A percentile compares a stretch with the other conserved stretches of the same genome.
Evolutionary conservation across 2,797 vertebrate species (phyloP).

Genomic region (Limnodromus scolopaceus): DNA sequence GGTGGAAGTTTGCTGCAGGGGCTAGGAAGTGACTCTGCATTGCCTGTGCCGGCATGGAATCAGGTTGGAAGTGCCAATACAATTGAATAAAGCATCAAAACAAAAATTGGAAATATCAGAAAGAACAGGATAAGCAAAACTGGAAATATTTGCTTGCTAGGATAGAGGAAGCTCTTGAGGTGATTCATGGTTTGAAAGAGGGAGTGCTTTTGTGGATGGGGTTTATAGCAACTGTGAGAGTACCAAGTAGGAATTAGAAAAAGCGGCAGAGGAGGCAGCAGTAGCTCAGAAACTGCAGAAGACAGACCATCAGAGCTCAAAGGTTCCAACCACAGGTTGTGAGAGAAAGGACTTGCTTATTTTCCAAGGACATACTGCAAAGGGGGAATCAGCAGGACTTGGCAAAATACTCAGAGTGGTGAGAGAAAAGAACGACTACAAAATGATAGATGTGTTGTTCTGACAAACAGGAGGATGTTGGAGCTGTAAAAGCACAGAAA

Average conservation of each 20-base stretch:
- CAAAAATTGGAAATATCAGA: background rate
- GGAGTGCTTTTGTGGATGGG: background rate
- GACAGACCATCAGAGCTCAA: background rate
- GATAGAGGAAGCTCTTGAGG: background rate
- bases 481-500: background rate
- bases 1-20: background rate
- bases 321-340: background rate
- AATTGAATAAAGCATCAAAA: background rate
- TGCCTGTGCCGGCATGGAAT: background rate
- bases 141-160: background rate
- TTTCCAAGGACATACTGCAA: background rate
- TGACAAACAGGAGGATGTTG: background rate
- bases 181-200: background rate
- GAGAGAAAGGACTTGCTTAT: background rate
- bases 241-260: background rate
- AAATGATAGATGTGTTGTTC: conserved; percentile 3
- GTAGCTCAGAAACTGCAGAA: background rate
- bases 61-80: background rate
- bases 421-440: conserved; percentile 20
- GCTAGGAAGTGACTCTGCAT: background rate
- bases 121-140: background rate
- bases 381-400: background rate
- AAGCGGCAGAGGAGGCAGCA: background rate
- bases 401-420: background rate
- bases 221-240: background rate